Percentiles rank a stretch among this genome's conserved stretches.
These are phyloP conservation scores for Diadegma fenestrale DNA, from an alignment of 2,888 invertebrate species.

Conservation along the genomic window DNA sequence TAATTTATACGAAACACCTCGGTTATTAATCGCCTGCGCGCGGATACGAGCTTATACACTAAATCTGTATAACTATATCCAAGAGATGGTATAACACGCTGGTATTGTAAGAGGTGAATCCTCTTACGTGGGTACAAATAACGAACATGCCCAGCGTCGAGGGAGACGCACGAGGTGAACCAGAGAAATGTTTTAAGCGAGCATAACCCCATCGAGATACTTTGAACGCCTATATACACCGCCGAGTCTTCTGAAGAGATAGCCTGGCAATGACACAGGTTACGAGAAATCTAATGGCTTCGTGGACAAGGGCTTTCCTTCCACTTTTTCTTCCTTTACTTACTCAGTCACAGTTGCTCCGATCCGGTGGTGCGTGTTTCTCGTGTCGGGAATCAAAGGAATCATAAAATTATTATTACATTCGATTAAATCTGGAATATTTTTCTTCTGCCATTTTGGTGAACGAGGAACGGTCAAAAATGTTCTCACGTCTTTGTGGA, in stretches of 20 bases:
- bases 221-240: neutral
- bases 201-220: slow-evolving; percentile 73
- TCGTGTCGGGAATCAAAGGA: neutral
- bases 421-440: slow-evolving; percentile 10
- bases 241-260: slow-evolving; percentile 66
- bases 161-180: slow-evolving; percentile 79
- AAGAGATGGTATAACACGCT: slow-evolving; percentile 31
- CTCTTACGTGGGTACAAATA: slow-evolving; percentile 83
- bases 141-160: slow-evolving; percentile 81
- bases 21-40: slow-evolving; percentile 83
- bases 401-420: neutral
- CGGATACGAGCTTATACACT: slow-evolving; percentile 67
- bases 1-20: slow-evolving; percentile 84
- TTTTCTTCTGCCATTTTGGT: slow-evolving; percentile 17
- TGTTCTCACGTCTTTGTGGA: slow-evolving; percentile 21
- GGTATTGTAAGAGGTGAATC: slow-evolving; percentile 71
- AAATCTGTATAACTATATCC: slow-evolving; percentile 71
- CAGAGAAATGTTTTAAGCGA: slow-evolving; percentile 84
- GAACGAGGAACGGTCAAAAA: slow-evolving; percentile 26
- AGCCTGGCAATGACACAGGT: slow-evolving; percentile 78
- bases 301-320: slow-evolving; percentile 66
- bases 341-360: neutral
- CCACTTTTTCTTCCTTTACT: neutral
- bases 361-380: neutral
- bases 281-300: slow-evolving; percentile 80